Percentiles rank a stretch among this genome's conserved stretches.
These are phyloP conservation scores for Oithona nana DNA, from an alignment of 2,888 invertebrate genomes.

Conservation along the genomic window DNA sequence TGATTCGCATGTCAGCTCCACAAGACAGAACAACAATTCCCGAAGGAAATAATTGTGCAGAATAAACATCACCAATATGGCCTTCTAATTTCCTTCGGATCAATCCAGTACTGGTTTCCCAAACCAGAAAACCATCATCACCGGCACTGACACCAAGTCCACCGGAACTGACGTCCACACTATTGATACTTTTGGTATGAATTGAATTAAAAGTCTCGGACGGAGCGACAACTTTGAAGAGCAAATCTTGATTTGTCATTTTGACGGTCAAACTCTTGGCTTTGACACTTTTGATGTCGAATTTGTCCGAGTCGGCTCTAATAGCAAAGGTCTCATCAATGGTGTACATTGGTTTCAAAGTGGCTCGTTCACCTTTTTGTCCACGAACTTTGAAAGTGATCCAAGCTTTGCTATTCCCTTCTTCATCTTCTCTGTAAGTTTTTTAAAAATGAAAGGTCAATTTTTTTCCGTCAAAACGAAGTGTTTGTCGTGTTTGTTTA, in stretches of 20 bases:
- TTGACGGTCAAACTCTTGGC: too few species aligned
- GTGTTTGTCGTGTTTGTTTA: too few species aligned
- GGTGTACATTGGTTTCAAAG: neutral
- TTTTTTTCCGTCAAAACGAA: too few species aligned
- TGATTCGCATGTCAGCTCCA: conserved; percentile 46
- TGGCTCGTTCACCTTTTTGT: neutral
- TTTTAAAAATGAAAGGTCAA: too few species aligned
- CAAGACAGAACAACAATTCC: conserved; percentile 44
- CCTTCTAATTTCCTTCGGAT: conserved; percentile 35
- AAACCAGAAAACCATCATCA: neutral
- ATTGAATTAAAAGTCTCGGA: neutral
- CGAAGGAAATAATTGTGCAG: conserved; percentile 48
- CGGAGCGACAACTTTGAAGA: neutral
- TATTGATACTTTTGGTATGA: neutral
- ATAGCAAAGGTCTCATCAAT: too few species aligned
- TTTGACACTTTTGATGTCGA: too few species aligned
- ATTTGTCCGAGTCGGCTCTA: too few species aligned
- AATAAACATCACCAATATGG: conserved; percentile 46
- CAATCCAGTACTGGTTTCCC: neutral
- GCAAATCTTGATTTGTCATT: neutral
- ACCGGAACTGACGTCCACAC: neutral
- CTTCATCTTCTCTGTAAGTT: too few species aligned
- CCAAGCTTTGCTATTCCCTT: neutral
- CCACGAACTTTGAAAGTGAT: neutral
- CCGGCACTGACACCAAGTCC: neutral